Percentiles rank a stretch among this genome's conserved stretches.
Evolutionary conservation across 2,797 vertebrate genomes (phyloP).

Genomic region (Hydrocynus forskahlii): DNA sequence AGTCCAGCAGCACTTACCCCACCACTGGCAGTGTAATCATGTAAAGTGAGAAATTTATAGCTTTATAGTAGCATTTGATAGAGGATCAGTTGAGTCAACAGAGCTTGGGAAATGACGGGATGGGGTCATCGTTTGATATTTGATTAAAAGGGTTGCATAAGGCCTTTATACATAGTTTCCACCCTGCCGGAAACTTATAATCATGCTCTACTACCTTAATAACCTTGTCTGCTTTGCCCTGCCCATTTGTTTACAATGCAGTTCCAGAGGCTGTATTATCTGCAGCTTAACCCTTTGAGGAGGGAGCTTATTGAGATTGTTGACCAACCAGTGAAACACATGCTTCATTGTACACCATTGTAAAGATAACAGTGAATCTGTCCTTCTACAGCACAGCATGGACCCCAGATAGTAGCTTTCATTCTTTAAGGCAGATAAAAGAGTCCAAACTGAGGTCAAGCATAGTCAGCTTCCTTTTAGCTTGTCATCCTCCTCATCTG

Average conservation of each 20-base stretch:
- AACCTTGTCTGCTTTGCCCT: constrained; percentile 1
- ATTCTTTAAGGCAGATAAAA: no score
- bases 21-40: constrained; percentile 5
- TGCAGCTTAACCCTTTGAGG: background rate
- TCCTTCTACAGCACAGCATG: no score
- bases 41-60: background rate
- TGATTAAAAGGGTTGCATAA: constrained; percentile 6
- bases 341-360: background rate
- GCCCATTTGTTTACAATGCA: background rate
- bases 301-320: background rate
- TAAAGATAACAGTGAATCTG: no score
- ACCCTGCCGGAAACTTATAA: background rate
- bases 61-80: background rate
- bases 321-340: no score
- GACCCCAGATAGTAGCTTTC: no score
- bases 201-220: background rate
- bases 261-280: background rate
- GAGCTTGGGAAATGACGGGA: constrained; percentile 8
- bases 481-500: no score
- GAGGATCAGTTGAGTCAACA: constrained; percentile 10
- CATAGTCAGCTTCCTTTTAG: no score
- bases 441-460: no score
- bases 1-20: background rate
- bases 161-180: background rate
- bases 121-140: constrained; percentile 9